Evolutionary conservation across 2,113 vertebrate genomes (phyloP).

Genomic region (Nycticorax nycticorax): DNA sequence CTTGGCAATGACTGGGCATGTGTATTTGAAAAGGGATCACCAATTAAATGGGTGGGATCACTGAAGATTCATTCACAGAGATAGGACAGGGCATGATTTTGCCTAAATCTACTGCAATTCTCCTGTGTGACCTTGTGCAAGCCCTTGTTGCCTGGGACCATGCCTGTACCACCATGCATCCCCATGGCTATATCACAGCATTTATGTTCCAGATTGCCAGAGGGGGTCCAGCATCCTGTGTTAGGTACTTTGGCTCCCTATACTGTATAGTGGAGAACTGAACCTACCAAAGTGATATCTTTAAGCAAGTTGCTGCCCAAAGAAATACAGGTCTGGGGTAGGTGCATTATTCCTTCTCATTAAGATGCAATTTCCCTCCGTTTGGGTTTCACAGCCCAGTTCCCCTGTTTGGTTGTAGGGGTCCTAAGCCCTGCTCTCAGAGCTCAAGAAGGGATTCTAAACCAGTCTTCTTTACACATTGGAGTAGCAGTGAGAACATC

Average conservation of each 20-base stretch:
- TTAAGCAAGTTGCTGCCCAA: background rate
- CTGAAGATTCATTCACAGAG: background rate
- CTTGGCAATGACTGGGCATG: accelerated
- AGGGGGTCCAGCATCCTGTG: background rate
- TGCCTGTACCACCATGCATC: accelerated
- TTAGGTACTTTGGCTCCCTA: background rate
- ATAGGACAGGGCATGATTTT: background rate
- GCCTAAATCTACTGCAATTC: background rate
- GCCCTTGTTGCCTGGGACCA: background rate
- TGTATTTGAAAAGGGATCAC: background rate
- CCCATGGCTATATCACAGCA: background rate
- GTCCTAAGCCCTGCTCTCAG: background rate
- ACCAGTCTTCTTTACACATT: background rate
- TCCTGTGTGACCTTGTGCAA: background rate
- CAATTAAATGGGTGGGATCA: background rate
- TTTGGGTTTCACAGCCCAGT: background rate
- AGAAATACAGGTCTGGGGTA: background rate
- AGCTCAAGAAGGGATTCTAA: background rate
- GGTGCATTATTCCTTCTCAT: background rate
- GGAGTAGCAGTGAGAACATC: background rate
- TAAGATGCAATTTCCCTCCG: background rate
- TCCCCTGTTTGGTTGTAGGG: background rate
- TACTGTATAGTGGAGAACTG: background rate
- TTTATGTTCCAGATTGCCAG: background rate
- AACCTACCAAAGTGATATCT: background rate